phyloP scores from a whole-genome alignment of 2,888 invertebrate species.

The Arrhopalites spinosus region DNA sequence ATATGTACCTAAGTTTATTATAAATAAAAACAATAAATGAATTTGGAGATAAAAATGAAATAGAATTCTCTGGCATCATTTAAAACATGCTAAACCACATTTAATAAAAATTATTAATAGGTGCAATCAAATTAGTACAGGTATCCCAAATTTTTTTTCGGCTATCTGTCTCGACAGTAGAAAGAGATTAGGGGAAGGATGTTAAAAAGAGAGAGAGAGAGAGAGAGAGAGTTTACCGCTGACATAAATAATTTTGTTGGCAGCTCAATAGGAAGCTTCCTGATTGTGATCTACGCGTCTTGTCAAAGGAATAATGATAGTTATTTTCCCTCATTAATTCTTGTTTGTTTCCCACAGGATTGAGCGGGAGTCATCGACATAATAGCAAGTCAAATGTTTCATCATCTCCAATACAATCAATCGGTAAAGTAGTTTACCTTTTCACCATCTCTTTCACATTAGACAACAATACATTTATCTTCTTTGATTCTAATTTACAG shows the following conservation, averaged over 20 bases:
- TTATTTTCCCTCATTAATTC: constrained; percentile 29
- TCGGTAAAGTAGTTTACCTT: constrained; percentile 40
- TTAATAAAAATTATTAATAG: too few species aligned
- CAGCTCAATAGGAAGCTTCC: neutral
- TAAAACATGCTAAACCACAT: too few species aligned
- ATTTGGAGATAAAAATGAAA: too few species aligned
- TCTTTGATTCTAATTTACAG: too few species aligned
- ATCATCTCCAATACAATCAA: constrained; percentile 49
- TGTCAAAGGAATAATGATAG: neutral
- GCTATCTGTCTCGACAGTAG: neutral
- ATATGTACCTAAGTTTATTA: too few species aligned
- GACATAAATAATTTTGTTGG: neutral
- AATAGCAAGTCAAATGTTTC: constrained; percentile 49
- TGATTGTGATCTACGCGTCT: constrained; percentile 10
- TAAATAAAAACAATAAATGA: too few species aligned
- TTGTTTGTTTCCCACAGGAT: constrained; percentile 41
- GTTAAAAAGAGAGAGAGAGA: neutral
- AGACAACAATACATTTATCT: too few species aligned
- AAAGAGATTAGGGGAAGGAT: neutral
- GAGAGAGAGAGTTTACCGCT: neutral
- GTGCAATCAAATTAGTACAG: too few species aligned
- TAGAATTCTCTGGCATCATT: too few species aligned
- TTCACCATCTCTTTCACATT: neutral
- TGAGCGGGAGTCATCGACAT: constrained; percentile 47
- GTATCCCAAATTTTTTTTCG: too few species aligned